Percentiles rank a stretch among this genome's conserved stretches.
Conservation (phyloP, 2,888 invertebrate species). For the Leptopilina drosophilae region DNA sequence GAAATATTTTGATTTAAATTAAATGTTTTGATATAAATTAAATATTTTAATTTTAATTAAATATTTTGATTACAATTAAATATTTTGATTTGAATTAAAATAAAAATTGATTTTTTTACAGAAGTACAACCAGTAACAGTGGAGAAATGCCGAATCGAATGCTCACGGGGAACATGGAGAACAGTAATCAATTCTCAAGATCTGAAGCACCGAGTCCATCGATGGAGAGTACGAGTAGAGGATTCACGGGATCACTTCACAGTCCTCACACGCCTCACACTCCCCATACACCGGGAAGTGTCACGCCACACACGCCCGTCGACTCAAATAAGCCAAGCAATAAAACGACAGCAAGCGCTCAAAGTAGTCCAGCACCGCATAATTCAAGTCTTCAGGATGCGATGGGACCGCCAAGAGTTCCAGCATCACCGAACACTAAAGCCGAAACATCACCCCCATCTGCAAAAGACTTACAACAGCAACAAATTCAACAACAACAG, state of each 20-base stretch:
- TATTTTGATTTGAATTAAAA: no score
- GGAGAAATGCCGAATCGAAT: constrained; percentile 72
- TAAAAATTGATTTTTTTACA: constrained; percentile 41
- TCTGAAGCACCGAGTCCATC: constrained; percentile 74
- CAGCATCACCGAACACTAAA: constrained; percentile 75
- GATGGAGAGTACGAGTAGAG: constrained; percentile 73
- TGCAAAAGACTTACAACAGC: constrained; percentile 67
- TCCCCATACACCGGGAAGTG: constrained; percentile 73
- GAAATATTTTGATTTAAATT: no score
- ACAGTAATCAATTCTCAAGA: constrained; percentile 69
- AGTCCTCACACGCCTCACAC: constrained; percentile 76
- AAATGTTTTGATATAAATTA: no score
- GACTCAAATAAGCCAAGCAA: constrained; percentile 68
- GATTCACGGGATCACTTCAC: constrained; percentile 72
- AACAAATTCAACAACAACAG: constrained; percentile 63
- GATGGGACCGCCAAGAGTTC: constrained; percentile 74
- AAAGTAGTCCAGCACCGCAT: constrained; percentile 74
- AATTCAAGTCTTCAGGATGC: constrained; percentile 71
- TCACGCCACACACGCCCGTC: constrained; percentile 73
- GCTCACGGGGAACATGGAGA: constrained; percentile 69
- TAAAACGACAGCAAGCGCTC: constrained; percentile 73
- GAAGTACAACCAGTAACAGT: constrained; percentile 67
- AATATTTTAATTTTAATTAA: no score
- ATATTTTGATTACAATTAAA: no score
- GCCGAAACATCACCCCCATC: constrained; percentile 73